Percentiles rank a stretch among this genome's conserved stretches.
Evolutionary conservation across 2,888 invertebrate species (phyloP).

Genomic region (Corbicula japonica): DNA sequence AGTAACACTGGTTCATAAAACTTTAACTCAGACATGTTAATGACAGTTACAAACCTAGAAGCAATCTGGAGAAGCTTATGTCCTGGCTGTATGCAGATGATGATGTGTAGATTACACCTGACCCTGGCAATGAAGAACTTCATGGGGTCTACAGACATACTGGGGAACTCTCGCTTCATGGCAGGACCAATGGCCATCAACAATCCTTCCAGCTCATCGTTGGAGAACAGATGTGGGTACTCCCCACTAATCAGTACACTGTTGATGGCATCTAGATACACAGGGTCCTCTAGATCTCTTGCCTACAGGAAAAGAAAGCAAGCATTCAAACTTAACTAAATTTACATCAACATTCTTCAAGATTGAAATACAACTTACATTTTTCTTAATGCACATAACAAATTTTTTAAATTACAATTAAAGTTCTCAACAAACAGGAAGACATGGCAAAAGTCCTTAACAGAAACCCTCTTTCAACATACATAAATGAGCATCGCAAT

Average conservation of each 20-base stretch:
- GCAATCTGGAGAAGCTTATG: conserved; percentile 81
- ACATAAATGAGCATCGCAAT: too few species aligned
- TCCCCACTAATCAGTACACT: conserved; percentile 85
- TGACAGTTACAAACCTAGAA: conserved; percentile 76
- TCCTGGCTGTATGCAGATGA: conserved; percentile 84
- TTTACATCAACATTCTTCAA: neutral
- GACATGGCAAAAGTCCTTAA: too few species aligned
- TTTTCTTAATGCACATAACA: too few species aligned
- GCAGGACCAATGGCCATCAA: conserved; percentile 83
- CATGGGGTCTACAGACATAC: conserved; percentile 83
- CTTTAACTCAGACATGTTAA: too few species aligned
- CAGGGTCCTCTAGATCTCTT: conserved; percentile 83
- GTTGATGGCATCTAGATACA: conserved; percentile 86
- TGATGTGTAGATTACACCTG: conserved; percentile 85
- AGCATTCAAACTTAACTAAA: neutral
- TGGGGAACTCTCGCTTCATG: conserved; percentile 85
- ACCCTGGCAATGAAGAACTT: conserved; percentile 86
- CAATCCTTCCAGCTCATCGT: conserved; percentile 86
- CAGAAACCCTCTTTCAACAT: too few species aligned
- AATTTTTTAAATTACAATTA: too few species aligned
- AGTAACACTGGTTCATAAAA: too few species aligned
- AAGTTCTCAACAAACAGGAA: too few species aligned
- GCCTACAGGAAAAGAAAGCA: conserved; percentile 72
- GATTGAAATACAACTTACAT: too few species aligned
- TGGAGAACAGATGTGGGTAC: conserved; percentile 86